Evolutionary conservation across 2,888 invertebrate species (phyloP).

Genomic region (Deilephila elpenor): DNA sequence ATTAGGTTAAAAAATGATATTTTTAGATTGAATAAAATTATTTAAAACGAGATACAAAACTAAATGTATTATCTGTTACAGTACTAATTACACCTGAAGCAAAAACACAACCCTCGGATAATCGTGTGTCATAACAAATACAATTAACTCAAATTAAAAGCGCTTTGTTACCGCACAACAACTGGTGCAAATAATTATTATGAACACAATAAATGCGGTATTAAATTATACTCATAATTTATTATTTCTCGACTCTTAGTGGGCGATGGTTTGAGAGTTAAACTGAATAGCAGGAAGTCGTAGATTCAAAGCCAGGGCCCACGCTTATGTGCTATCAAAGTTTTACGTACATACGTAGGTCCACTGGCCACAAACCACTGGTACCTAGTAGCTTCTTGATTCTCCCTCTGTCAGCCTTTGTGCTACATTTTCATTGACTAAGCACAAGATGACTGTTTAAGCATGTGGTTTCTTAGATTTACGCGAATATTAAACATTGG

Average conservation of each 20-base stretch:
- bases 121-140: constrained; percentile 2
- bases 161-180: constrained; percentile 6
- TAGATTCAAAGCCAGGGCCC: too few relatives aligned
- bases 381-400: too few relatives aligned
- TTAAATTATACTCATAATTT: neutral
- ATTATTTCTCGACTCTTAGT: neutral
- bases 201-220: neutral
- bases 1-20: neutral
- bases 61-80: neutral
- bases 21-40: neutral
- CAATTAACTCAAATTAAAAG: constrained; percentile 6
- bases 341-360: too few relatives aligned
- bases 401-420: too few relatives aligned
- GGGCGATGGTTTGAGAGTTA: too few relatives aligned
- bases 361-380: too few relatives aligned
- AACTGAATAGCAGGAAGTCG: too few relatives aligned
- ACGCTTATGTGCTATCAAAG: too few relatives aligned
- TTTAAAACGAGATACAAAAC: neutral
- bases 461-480: too few relatives aligned
- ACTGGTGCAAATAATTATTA: neutral
- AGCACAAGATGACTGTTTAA: too few relatives aligned
- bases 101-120: neutral
- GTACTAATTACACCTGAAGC: neutral
- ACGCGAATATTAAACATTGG: too few relatives aligned
- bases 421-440: too few relatives aligned